phyloP scores from a whole-genome alignment of 1,140 invertebrate genomes.

The Mercenaria mercenaria region DNA sequence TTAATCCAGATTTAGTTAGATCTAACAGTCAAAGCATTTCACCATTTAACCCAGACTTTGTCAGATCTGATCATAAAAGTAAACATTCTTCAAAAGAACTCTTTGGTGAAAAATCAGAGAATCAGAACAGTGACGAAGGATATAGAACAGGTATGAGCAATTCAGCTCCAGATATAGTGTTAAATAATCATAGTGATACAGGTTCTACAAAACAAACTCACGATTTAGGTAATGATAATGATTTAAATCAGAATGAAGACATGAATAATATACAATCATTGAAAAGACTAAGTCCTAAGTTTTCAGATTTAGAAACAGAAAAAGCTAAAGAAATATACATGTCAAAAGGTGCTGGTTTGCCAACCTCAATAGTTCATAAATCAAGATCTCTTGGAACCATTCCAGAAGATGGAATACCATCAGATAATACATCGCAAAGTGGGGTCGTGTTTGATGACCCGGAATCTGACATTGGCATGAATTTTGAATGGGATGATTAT shows the following conservation, averaged over 20 bases:
- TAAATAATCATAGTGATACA: conserved; percentile 29
- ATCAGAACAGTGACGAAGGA: conserved; percentile 49
- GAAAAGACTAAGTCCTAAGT: conserved; percentile 63
- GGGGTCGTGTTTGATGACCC: conserved; percentile 77
- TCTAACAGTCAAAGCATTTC: neutral
- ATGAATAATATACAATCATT: conserved; percentile 26
- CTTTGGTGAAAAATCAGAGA: conserved; percentile 52
- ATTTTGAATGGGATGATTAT: conserved; percentile 84
- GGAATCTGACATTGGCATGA: conserved; percentile 67
- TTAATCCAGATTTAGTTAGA: conserved; percentile 46
- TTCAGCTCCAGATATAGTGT: conserved; percentile 35
- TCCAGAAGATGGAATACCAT: conserved; percentile 78
- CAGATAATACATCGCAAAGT: conserved; percentile 72
- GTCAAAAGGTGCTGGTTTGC: conserved; percentile 76
- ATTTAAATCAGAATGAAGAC: conserved; percentile 47
- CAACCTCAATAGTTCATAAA: conserved; percentile 63
- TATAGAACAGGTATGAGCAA: conserved; percentile 42
- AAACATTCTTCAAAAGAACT: conserved; percentile 32
- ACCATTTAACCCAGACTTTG: neutral
- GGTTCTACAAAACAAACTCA: neutral
- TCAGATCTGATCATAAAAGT: conserved; percentile 2
- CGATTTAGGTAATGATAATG: conserved; percentile 32
- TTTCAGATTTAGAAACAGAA: conserved; percentile 70
- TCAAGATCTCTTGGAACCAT: conserved; percentile 78
- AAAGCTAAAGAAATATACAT: conserved; percentile 80